Evolutionary conservation across 2,888 invertebrate genomes (phyloP).

Genomic region (Hypena proboscidalis): DNA sequence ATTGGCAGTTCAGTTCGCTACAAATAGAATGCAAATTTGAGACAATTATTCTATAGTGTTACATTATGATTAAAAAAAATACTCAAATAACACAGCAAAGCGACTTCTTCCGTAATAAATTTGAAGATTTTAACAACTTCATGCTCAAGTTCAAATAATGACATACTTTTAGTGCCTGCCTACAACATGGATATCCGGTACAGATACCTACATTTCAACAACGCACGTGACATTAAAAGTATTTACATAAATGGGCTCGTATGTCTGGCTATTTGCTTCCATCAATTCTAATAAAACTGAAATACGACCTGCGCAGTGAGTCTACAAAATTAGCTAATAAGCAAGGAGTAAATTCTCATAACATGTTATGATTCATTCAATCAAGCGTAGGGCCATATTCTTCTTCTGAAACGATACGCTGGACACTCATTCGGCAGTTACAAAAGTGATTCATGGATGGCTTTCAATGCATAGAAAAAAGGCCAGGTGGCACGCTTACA

Average conservation of each 20-base stretch:
- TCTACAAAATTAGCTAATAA: conserved; percentile 28
- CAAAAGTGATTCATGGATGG: conserved; percentile 73
- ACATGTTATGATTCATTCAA: conserved; percentile 51
- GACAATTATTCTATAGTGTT: conserved; percentile 12
- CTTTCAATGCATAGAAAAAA: conserved; percentile 77
- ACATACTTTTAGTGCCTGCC: too few relatives aligned
- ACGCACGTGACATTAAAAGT: conserved; percentile 38
- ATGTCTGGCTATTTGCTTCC: conserved; percentile 23
- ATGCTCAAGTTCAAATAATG: conserved; percentile 28
- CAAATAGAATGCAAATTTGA: conserved; percentile 24
- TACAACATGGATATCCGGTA: conserved; percentile 48
- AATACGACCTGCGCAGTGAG: conserved; percentile 23
- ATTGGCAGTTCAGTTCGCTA: conserved; percentile 31
- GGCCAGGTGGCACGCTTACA: conserved; percentile 79
- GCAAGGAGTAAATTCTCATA: conserved; percentile 21
- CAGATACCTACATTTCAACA: conserved; percentile 45
- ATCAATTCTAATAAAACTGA: conserved; percentile 41
- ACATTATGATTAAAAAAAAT: conserved; percentile 1
- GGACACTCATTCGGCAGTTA: conserved; percentile 59
- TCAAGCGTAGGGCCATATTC: conserved; percentile 37
- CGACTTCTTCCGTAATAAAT: not conserved
- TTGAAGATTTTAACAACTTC: conserved; percentile 12
- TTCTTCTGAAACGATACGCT: conserved; percentile 41
- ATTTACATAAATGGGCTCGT: conserved; percentile 15
- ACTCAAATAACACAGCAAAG: not conserved